Evolutionary conservation across 2,113 vertebrate genomes (phyloP), one percentile per base, ranked within the genome.

Genomic region (Gambusia holbrooki): DNA sequence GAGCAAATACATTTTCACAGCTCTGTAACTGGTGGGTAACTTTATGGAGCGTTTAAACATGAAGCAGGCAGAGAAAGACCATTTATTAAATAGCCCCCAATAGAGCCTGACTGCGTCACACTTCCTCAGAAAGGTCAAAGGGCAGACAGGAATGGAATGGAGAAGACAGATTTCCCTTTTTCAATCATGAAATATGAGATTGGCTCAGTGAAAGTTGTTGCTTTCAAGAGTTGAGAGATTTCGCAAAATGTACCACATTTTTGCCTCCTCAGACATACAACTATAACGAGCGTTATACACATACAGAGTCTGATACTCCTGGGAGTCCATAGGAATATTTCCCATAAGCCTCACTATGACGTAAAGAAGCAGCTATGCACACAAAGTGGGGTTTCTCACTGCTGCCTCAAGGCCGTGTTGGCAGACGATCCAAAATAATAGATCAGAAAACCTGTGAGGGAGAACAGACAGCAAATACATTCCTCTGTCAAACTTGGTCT

Each of bases 311-410:
- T 62, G 72, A 82, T 74, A 68, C 87, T 79, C 86, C 32, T 45
- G 74, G 82, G 92, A 91, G 90, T 79, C 75, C 81, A 84, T 73
- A 84, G 81, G 74, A 88, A 69, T 74, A 29, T 83, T 82, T 91
- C 90, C 84, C 82, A 89, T 89, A 87, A 87, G 75, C 75, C 79
- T 78, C n/a, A 66, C 28, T 48, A 81, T 92, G 89, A 93, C 71
- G 85, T 91, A 86, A 91, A 79, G 81, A 79, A 80, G 87, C 73
- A 90, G 87, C 82, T 92, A 92, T 93, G 90, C 88, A 83, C 83
- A 80, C 89, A 84, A 69, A 88, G 80, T 87, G 74, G 79, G 79
- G 89, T 83, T 82, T 89, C 88, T 83, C 86, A 84, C 87, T n/a
- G 28, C 79, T 69, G 78, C 88, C 87, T 82, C 45, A 62, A 71